These are phyloP conservation scores for Xylocopa sonorina DNA, from an alignment of 1,140 invertebrate species.

Conservation along the genomic window DNA sequence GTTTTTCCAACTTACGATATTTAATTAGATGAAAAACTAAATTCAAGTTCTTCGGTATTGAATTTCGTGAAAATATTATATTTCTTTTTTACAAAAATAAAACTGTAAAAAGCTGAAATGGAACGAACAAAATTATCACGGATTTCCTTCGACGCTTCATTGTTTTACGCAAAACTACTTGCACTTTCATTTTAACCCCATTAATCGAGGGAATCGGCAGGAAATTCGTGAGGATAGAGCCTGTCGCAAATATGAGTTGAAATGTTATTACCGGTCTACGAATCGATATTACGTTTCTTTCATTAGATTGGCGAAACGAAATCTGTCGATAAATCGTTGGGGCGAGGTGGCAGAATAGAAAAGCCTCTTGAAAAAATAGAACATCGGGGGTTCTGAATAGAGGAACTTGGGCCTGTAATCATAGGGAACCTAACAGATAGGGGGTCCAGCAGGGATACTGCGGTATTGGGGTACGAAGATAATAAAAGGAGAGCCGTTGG, in stretches of 20 bases:
- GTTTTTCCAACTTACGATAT: neutral
- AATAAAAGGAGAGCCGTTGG: conserved; percentile 42
- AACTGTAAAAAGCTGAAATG: neutral
- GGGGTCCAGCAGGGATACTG: neutral
- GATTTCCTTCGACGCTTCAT: neutral
- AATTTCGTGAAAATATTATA: too few relatives aligned
- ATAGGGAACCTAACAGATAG: neutral
- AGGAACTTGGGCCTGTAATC: conserved; percentile 7
- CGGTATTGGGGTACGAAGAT: conserved; percentile 11
- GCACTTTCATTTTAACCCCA: neutral
- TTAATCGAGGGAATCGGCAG: neutral
- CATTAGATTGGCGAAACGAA: neutral
- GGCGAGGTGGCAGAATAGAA: neutral
- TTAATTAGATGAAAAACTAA: neutral
- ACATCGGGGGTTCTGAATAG: conserved; percentile 9
- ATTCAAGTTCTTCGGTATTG: neutral
- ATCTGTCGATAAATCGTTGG: conserved; percentile 11
- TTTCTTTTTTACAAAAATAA: neutral
- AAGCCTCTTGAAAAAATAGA: conserved; percentile 9
- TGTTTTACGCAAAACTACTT: neutral
- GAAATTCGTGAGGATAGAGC: neutral
- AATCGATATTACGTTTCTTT: neutral
- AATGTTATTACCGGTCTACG: conserved; percentile 4
- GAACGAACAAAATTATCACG: neutral
- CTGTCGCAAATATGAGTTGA: neutral